Percentiles rank a stretch among this genome's conserved stretches.
phyloP scores from a whole-genome alignment of 2,888 invertebrate genomes.

The Ommatoiulus sabulosus region DNA sequence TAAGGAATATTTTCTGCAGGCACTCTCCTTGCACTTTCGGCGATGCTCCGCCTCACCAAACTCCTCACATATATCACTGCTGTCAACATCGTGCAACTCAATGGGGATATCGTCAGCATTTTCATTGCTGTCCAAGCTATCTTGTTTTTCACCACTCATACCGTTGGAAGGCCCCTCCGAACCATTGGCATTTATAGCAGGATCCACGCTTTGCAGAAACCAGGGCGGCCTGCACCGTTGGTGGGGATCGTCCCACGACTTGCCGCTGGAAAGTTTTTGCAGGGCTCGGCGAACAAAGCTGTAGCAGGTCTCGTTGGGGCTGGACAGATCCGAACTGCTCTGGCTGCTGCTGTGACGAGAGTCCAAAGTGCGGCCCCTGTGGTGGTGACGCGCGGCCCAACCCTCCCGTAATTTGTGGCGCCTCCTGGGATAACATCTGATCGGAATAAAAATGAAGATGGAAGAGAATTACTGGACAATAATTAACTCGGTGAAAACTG shows the following conservation, averaged over 20 bases:
- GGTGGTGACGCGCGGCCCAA: conserved; percentile 56
- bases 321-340: conserved; percentile 88
- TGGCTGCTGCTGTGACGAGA: conserved; percentile 69
- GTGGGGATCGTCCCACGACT: conserved; percentile 56
- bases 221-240: conserved; percentile 58
- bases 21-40: conserved; percentile 30
- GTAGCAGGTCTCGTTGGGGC: conserved; percentile 93
- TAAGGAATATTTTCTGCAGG: neutral
- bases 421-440: conserved; percentile 56
- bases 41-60: neutral
- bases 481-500: no score
- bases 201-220: conserved; percentile 57
- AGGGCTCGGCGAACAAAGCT: conserved; percentile 90
- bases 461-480: no score
- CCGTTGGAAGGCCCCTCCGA: neutral
- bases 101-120: conserved; percentile 83
- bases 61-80: neutral
- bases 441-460: neutral
- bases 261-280: conserved; percentile 67
- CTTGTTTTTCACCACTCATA: conserved; percentile 63
- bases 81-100: conserved; percentile 83
- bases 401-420: conserved; percentile 60
- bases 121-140: conserved; percentile 71
- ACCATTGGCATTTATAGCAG: neutral
- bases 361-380: conserved; percentile 57